Base-by-base conservation (phyloP, 2,113 vertebrate species). In the Caloenas nicobarica region DNA sequence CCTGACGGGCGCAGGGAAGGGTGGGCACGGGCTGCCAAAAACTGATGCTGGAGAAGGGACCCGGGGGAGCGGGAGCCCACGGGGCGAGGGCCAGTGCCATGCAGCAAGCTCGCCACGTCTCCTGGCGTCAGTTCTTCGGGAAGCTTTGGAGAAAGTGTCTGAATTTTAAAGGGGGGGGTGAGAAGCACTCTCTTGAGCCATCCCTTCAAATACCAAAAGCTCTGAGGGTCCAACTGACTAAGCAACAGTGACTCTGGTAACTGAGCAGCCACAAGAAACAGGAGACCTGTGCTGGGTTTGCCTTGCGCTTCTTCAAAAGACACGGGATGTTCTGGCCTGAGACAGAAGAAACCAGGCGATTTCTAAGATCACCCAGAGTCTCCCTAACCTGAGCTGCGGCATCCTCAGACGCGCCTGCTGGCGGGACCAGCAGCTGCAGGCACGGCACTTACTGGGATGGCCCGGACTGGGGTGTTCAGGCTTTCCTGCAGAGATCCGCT, bases 1-100 rank as follows among this genome's bases (percentile, higher is more conserved):
- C 25, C 29, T 0, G 0, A 5, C 1, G 5, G 19, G 29, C 2
- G 1, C 1, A 4, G 81, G 65, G 33, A 33, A 36, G 18, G 34
- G 22, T 14, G 26, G n/a, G 71, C 44, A 44, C 9, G 13, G 58
- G 34, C 17, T 4, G 23, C 54, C n/a, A 1, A 16, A 31, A 33
- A n/a, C 7, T 0, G 36, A 13, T 16, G 34, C 24, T 71, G 56
- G 28, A 25, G 34, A 50, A 36, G 28, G 42, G 42, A 17, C 42
- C 42, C 7, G 42, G 42, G 42, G 42, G 42, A 8, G 42, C 16
- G 16, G 42, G 42, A 44, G 42, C 42, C 42, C 42, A 3, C 42
- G 58, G 5, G 5, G 57, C 56, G 24, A 68, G 71, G 5, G 8
- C 1, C 60, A 28, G 34, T 14, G 24, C 16, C 42, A 44, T 31